Evolutionary conservation across 2,888 invertebrate genomes (phyloP).

Genomic region (Agelastica alni): DNA sequence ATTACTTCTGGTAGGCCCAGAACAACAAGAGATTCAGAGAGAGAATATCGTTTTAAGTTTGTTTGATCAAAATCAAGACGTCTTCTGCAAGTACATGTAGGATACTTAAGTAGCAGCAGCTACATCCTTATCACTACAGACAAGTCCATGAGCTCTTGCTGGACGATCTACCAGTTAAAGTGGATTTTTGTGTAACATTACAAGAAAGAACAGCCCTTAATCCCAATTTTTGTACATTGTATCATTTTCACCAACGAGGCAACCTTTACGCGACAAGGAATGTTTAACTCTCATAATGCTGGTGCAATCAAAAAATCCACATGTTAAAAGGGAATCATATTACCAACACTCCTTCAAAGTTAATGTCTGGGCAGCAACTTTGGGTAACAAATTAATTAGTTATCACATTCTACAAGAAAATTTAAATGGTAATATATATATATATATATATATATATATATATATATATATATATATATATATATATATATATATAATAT

Average conservation of each 20-base stretch:
- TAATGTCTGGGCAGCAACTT: neutral
- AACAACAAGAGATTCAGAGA: neutral
- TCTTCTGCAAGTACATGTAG: neutral
- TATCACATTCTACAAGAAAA: too few species aligned
- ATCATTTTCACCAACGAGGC: neutral
- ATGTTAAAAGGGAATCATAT: neutral
- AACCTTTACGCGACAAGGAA: neutral
- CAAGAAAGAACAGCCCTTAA: neutral
- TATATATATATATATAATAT: too few species aligned
- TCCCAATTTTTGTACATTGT: neutral
- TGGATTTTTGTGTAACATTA: neutral
- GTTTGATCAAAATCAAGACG: neutral
- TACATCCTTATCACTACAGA: neutral
- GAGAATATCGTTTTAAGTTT: neutral
- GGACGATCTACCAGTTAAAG: neutral
- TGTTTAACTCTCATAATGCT: neutral
- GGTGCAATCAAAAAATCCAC: neutral
- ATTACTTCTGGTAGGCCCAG: neutral
- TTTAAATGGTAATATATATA: too few species aligned
- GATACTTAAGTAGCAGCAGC: neutral
- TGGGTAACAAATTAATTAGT: neutral
- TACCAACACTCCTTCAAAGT: neutral
- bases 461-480: too few species aligned
- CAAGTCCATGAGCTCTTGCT: neutral
- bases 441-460: too few species aligned